phyloP scores from a whole-genome alignment of 2,888 invertebrate genomes.

The Trichacis sp. region DNA sequence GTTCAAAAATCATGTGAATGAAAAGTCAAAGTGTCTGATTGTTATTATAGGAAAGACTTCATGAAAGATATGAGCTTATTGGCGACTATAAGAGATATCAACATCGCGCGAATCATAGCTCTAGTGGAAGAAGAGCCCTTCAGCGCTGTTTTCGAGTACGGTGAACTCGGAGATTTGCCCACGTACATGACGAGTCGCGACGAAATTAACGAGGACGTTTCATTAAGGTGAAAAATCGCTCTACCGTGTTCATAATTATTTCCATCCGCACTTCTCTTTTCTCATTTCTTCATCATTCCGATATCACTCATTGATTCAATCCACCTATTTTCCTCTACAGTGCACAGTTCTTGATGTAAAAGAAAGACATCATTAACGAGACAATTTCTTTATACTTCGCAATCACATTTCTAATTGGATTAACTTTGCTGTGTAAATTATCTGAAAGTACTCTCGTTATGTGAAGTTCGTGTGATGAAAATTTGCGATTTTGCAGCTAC shows the following conservation, averaged over 20 bases:
- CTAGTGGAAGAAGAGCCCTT: constrained; percentile 85
- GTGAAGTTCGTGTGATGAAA: neutral
- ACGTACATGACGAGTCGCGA: constrained; percentile 71
- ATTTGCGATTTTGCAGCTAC: constrained; percentile 73
- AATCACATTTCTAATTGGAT: too few relatives aligned
- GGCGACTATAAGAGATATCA: constrained; percentile 85
- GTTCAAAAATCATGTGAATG: neutral
- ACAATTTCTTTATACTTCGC: too few relatives aligned
- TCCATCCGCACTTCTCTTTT: neutral
- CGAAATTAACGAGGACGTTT: constrained; percentile 52
- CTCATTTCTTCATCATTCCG: too few relatives aligned
- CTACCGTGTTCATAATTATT: neutral
- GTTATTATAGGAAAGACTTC: constrained; percentile 81
- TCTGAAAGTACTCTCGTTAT: neutral
- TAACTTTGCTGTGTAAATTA: neutral
- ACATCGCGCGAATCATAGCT: constrained; percentile 85
- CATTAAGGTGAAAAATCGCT: constrained; percentile 49
- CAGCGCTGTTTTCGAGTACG: constrained; percentile 90
- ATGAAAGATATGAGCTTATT: constrained; percentile 88
- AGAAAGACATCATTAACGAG: too few relatives aligned
- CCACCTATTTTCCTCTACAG: too few relatives aligned
- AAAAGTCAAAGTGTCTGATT: constrained; percentile 10
- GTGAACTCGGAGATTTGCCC: constrained; percentile 87
- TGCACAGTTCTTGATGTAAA: too few relatives aligned
- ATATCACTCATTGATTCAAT: too few relatives aligned